Conservation (phyloP, 2,797 vertebrate species). For the Malacoctenus gilli region DNA sequence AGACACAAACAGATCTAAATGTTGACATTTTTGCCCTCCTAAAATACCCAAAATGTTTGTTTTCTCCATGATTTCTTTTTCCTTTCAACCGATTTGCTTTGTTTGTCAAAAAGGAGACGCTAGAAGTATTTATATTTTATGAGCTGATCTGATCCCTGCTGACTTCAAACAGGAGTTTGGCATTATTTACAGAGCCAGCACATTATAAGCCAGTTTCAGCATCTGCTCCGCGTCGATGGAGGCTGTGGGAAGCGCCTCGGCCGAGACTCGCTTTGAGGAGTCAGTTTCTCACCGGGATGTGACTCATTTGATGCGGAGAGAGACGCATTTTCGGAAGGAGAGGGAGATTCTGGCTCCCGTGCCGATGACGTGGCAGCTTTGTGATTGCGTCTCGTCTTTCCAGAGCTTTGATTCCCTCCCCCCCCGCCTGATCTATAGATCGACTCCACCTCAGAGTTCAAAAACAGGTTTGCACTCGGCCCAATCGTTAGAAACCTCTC, state of each 20-base stretch:
- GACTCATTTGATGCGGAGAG: conserved; percentile 52
- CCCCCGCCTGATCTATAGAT: conserved; percentile 63
- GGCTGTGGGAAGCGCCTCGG: conserved; percentile 34
- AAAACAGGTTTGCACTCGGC: conserved; percentile 48
- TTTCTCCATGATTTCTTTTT: no score
- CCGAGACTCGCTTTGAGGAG: conserved; percentile 49
- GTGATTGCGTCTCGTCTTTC: conserved; percentile 54
- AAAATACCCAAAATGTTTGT: no score
- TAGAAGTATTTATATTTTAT: conserved; percentile 48
- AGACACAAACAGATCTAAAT: no score
- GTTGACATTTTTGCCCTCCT: no score
- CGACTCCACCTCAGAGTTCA: conserved; percentile 42
- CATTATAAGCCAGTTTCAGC: conserved; percentile 55
- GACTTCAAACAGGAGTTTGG: conserved; percentile 74
- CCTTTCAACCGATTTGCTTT: conserved; percentile 1
- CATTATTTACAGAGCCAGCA: conserved; percentile 73
- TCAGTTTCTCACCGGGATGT: conserved; percentile 43
- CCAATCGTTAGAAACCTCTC: conserved; percentile 34
- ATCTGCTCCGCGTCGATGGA: conserved; percentile 46
- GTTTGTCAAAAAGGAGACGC: conserved; percentile 38
- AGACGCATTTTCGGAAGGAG: neutral
- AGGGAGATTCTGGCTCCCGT: conserved; percentile 52
- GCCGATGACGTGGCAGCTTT: conserved; percentile 56
- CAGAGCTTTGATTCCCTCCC: conserved; percentile 67
- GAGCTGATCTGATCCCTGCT: conserved; percentile 55